Base-by-base conservation (phyloP, 1,140 invertebrate genomes). In the Bombus waltoni region DNA sequence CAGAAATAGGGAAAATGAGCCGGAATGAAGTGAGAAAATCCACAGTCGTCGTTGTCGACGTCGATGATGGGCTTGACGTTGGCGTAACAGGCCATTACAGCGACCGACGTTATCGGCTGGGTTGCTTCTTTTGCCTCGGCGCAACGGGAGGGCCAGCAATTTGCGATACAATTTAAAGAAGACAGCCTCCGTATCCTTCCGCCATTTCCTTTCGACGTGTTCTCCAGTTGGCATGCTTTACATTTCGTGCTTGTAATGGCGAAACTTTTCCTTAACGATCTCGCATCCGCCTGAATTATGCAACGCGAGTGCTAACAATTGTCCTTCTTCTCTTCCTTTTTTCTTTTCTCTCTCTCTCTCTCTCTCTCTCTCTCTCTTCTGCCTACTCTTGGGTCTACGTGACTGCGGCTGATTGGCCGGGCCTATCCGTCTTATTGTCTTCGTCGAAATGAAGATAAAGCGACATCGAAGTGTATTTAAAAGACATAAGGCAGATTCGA, bases 231-330 rank as follows among this genome's bases (percentile, higher is more conserved):
- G 77, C 86, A 78, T 68, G 88, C 85, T 90, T 90, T 91, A 91
- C 92, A 92, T 93, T 93, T 92, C 85, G 89, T 88, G 81, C 83
- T 83, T 89, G 87, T 93, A 93, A 93, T 90, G 92, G 91, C 86
- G 87, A 93, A 93, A 93, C 91, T 93, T 93, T 92, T 83, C 88
- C 90, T 90, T 93, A 93, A 94, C 92, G 93, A 92, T 90, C 88
- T 40, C 32, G 88, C 79, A 90, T 92, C 90, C 83, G 92, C 89
- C 87, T 93, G 91, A 93, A 93, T 94, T 94, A 93, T 92, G 91
- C 90, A 86, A 87, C 89, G 89, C 89, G 78, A 82, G 77, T 71
- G 77, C 89, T 86, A 76, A 85, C 87, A 88, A 85, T 79, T 76
- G 79, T 82, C 85, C 72, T 65, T 77, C 15, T 38, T 62, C 78